A percentile compares a stretch with the other conserved stretches of the same genome.
Conservation (phyloP, 2,797 vertebrate species). For the Morelia viridis region DNA sequence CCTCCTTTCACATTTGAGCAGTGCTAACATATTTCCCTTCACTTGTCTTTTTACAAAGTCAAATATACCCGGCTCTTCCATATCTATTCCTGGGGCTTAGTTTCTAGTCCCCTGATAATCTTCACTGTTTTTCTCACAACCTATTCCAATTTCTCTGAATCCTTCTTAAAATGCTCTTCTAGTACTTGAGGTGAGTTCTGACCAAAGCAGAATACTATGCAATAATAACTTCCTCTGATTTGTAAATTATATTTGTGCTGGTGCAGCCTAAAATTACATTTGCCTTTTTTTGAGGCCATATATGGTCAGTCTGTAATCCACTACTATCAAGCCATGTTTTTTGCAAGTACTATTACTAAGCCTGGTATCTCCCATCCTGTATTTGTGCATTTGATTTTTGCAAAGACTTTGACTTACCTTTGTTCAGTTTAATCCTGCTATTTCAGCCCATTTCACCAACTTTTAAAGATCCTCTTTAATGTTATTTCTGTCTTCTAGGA, state of each 20-base stretch:
- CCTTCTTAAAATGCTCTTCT: not conserved
- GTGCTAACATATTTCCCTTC: not conserved
- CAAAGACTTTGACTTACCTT: not conserved
- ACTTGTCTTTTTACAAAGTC: not conserved
- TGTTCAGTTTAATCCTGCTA: not conserved
- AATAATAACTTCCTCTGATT: not conserved
- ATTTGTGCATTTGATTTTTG: not conserved
- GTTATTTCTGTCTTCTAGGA: not conserved
- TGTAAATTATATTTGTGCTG: not conserved
- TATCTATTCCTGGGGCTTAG: not conserved
- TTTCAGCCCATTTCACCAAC: not conserved
- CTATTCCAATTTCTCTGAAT: not conserved
- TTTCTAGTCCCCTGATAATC: not conserved
- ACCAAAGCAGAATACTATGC: not conserved
- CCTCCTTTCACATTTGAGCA: not conserved
- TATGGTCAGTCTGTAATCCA: not conserved
- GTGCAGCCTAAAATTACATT: not conserved
- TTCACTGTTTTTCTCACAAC: not conserved
- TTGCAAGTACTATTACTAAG: not conserved
- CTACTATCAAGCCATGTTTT: not conserved
- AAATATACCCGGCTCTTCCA: not conserved
- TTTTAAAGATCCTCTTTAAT: not conserved
- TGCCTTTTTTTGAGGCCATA: not conserved
- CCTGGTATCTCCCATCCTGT: not conserved
- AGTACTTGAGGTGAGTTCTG: not conserved